Percentiles rank a stretch among this genome's conserved stretches.
Evolutionary conservation across 2,888 invertebrate genomes (phyloP).

Genomic region (Chirona hameri): DNA sequence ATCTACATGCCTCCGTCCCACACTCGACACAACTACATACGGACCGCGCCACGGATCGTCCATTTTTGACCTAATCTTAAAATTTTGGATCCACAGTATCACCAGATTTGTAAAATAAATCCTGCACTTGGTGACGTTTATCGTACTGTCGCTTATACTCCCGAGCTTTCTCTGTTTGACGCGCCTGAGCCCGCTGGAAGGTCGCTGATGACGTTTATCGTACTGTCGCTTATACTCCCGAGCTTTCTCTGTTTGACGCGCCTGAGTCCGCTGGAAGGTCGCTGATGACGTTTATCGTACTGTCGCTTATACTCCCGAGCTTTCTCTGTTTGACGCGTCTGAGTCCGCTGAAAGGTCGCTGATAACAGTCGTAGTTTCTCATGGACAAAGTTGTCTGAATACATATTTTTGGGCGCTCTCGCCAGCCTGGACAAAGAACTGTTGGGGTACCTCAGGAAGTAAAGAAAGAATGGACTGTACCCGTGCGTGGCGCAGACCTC

Average conservation of each 20-base stretch:
- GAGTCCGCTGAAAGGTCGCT: too few relatives aligned
- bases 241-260: too few relatives aligned
- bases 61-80: background rate
- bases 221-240: too few relatives aligned
- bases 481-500: background rate
- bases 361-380: too few relatives aligned
- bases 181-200: too few relatives aligned
- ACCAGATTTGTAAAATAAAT: background rate
- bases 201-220: too few relatives aligned
- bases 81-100: background rate
- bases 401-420: background rate
- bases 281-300: too few relatives aligned
- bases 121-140: background rate
- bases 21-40: background rate
- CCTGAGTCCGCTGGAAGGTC: too few relatives aligned
- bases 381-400: background rate
- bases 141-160: too few relatives aligned
- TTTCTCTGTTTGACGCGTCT: too few relatives aligned
- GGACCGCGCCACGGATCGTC: background rate
- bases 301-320: too few relatives aligned
- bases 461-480: background rate
- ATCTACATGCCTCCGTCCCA: background rate
- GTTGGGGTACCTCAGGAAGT: background rate
- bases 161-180: too few relatives aligned
- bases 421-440: background rate